Conservation (phyloP, 1,140 invertebrate genomes). For the Drosophila triauraria region DNA sequence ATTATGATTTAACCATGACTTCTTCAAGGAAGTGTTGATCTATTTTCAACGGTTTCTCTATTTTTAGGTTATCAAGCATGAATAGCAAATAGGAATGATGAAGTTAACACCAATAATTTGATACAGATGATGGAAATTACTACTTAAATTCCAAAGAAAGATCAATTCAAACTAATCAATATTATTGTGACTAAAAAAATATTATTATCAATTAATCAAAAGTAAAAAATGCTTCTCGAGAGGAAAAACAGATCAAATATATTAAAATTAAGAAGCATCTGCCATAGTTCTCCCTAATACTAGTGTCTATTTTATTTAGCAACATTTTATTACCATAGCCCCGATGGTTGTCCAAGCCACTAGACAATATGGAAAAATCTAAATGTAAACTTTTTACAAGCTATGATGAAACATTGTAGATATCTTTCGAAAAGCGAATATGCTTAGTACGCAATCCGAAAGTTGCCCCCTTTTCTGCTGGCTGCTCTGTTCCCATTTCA, state of each 20-base stretch:
- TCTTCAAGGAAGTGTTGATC: background rate
- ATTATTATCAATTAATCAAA: too few species aligned
- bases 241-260: background rate
- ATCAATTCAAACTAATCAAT: too few species aligned
- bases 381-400: constrained; percentile 21
- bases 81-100: background rate
- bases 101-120: background rate
- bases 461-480: background rate
- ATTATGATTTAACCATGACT: background rate
- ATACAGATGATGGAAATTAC: background rate
- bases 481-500: constrained; percentile 16
- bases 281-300: background rate
- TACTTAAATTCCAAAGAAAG: too few species aligned
- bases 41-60: background rate
- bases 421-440: background rate
- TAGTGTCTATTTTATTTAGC: background rate
- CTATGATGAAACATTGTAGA: constrained; percentile 13
- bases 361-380: background rate
- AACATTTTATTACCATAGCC: constrained; percentile 11
- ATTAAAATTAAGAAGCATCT: background rate
- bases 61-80: background rate
- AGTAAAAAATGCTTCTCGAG: too few species aligned
- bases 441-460: constrained; percentile 9
- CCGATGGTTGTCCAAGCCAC: background rate
- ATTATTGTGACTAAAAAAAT: too few species aligned